Evolutionary conservation across 2,888 invertebrate genomes (phyloP), one percentile per base, ranked within the genome.

Genomic region (Aethes cnicana): DNA sequence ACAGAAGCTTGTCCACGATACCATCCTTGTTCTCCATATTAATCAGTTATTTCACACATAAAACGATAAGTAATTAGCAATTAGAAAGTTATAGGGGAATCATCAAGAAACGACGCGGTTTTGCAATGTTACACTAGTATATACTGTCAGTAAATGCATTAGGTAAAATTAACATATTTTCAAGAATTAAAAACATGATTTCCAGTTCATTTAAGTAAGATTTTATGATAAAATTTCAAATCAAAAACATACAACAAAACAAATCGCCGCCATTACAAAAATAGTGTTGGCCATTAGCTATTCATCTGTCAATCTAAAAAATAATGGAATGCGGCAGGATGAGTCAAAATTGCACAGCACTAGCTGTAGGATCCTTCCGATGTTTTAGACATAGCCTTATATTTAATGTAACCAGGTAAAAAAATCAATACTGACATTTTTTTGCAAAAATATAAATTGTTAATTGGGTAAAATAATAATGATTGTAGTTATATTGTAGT

Each of bases 21-120:
- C 65, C 57, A 21, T 69, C 66, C 56, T 71, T 71, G 44, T 57
- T 49, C 3, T 77, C 74, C 75, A 78, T 80, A 49, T 57, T 70
- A 8, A 25, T 46, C 1, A n/a, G 11, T 30, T n/a, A 1, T 3
- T 9, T 17, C 12, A n/a, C 16, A 14, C 18, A 42, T 20, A 32
- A 43, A 43, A 6, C 8, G 4, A 11, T 7, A 16, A 41, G 23
- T 23, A 17, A 44, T 30, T n/a, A 30, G 17, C 25, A 12, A 52
- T 33, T 37, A 52, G 44, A 52, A 46, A 46, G 52, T 46, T 33
- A 30, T n/a, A n/a, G n/a, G n/a, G n/a, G n/a, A n/a, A n/a, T n/a
- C n/a, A n/a, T n/a, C n/a, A n/a, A n/a, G n/a, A n/a, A n/a, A n/a
- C n/a, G n/a, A n/a, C n/a, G n/a, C n/a, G n/a, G n/a, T n/a, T n/a